Conservation (phyloP, 2,888 invertebrate species). For the Hirtodrosophila duncani region DNA sequence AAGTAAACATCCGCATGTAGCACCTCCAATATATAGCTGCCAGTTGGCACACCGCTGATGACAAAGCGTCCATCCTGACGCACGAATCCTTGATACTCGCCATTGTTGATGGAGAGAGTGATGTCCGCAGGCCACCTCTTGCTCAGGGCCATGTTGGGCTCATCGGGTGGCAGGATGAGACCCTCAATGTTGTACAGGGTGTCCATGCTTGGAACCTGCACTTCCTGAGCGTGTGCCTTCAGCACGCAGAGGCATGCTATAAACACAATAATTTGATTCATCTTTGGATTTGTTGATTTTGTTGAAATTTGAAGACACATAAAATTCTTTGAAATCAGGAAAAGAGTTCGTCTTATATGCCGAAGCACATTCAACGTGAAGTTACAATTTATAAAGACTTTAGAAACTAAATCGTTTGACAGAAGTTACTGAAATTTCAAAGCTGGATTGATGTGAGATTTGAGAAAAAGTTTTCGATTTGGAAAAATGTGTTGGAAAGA, state of each 20-base stretch:
- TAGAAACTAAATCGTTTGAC: too few species aligned
- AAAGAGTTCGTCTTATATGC: too few species aligned
- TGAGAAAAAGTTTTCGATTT: too few species aligned
- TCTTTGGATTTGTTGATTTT: neutral
- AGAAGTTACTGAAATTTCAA: too few species aligned
- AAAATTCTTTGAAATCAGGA: too few species aligned
- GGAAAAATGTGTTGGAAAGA: too few species aligned
- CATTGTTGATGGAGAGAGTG: slow-evolving; percentile 91
- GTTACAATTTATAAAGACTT: too few species aligned
- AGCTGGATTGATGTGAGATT: too few species aligned
- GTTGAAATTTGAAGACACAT: too few species aligned
- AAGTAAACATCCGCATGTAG: slow-evolving; percentile 93
- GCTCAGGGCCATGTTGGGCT: neutral
- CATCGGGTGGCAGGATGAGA: slow-evolving; percentile 10
- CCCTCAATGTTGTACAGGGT: slow-evolving; percentile 32
- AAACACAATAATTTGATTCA: slow-evolving; percentile 32
- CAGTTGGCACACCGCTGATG: slow-evolving; percentile 91
- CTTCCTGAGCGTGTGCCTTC: neutral
- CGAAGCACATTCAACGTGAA: too few species aligned
- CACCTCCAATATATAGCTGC: slow-evolving; percentile 95
- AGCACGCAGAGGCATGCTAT: neutral
- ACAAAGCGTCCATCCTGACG: slow-evolving; percentile 93
- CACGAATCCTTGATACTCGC: slow-evolving; percentile 91
- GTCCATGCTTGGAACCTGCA: neutral
- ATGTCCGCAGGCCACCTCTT: slow-evolving; percentile 20